phyloP scores from a whole-genome alignment of 2,797 vertebrate species.

The Spheniscus humboldti region DNA sequence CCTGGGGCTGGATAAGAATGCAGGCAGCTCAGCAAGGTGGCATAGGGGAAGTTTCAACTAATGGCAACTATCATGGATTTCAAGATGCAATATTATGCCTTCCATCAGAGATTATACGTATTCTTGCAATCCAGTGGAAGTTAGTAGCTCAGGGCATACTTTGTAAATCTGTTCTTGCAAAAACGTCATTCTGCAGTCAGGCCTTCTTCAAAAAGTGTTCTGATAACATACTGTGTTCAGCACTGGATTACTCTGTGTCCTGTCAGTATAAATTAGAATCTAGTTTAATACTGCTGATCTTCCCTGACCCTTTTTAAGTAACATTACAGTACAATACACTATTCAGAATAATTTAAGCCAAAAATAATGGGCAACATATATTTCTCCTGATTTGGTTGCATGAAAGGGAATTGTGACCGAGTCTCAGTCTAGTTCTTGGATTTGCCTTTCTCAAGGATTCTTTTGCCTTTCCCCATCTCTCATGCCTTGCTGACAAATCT shows the following conservation, averaged over 20 bases:
- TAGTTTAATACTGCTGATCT: slow-evolving; percentile 27
- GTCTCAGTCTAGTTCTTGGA: neutral
- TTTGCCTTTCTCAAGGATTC: neutral
- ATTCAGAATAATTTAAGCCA: slow-evolving; percentile 48
- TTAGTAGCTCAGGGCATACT: neutral
- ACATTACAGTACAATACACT: neutral
- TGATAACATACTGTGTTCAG: neutral
- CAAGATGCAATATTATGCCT: neutral
- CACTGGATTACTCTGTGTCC: neutral
- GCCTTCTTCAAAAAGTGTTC: neutral
- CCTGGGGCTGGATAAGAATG: neutral
- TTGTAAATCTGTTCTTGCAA: neutral
- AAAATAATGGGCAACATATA: slow-evolving; percentile 21
- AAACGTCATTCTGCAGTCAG: neutral
- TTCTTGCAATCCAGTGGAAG: neutral
- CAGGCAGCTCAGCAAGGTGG: neutral
- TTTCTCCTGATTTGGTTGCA: neutral
- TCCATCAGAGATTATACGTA: neutral
- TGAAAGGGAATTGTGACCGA: slow-evolving; percentile 11
- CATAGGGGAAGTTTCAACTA: neutral
- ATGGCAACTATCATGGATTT: neutral
- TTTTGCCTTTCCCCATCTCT: neutral
- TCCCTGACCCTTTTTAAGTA: slow-evolving; percentile 5
- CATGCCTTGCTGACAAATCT: slow-evolving; percentile 2
- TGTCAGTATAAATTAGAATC: slow-evolving; percentile 32